Conservation (phyloP, 1,140 invertebrate species). For the Halotydeus destructor region DNA sequence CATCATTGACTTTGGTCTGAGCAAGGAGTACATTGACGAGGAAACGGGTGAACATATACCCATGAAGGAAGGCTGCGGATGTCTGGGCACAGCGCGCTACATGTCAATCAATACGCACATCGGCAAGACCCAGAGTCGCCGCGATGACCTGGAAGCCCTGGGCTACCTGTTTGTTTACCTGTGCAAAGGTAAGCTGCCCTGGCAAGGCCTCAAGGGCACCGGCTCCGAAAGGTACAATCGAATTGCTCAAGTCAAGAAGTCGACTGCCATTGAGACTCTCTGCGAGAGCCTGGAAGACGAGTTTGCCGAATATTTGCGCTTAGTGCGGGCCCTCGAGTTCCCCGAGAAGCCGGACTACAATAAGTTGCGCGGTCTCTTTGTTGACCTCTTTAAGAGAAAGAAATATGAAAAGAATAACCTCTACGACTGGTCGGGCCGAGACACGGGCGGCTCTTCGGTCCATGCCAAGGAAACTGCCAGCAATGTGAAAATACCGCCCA, state of each 20-base stretch:
- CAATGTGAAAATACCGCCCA: no score
- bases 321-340: slow-evolving; percentile 33
- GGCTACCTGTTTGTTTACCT: slow-evolving; percentile 99
- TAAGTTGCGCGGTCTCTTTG: slow-evolving; percentile 29
- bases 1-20: slow-evolving; percentile 34
- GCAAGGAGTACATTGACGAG: slow-evolving; percentile 38
- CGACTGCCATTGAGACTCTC: slow-evolving; percentile 84
- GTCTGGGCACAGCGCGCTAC: slow-evolving; percentile 33
- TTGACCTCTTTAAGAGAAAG: slow-evolving; percentile 27
- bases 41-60: slow-evolving; percentile 35
- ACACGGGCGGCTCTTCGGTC: no score
- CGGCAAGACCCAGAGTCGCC: slow-evolving; percentile 77
- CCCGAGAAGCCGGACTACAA: slow-evolving; percentile 38
- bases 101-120: slow-evolving; percentile 20
- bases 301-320: slow-evolving; percentile 73
- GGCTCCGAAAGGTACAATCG: slow-evolving; percentile 97
- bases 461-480: no score
- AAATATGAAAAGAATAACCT: slow-evolving; percentile 28
- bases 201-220: slow-evolving; percentile 98
- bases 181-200: slow-evolving; percentile 86
- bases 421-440: slow-evolving; percentile 33
- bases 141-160: slow-evolving; percentile 95
- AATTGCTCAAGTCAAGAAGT: slow-evolving; percentile 95
- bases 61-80: slow-evolving; percentile 35
- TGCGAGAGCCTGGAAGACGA: slow-evolving; percentile 76